phyloP scores from a whole-genome alignment of 2,797 vertebrate genomes.

The Myotis planiceps region DNA sequence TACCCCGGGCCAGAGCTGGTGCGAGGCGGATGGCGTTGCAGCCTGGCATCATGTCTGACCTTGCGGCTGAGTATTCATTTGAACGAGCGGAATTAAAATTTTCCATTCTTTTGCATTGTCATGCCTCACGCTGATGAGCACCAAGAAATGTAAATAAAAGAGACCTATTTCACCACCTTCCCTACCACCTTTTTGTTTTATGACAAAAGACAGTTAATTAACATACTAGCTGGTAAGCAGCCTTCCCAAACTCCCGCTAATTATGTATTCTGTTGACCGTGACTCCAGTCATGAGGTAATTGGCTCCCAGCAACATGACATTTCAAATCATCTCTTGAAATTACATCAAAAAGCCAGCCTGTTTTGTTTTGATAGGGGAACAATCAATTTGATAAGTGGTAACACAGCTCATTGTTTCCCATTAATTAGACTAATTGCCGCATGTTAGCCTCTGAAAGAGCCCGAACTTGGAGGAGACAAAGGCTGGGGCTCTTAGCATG shows the following conservation, averaged over 20 bases:
- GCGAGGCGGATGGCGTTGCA: neutral
- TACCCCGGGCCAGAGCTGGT: neutral
- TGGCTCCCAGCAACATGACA: slow-evolving; percentile 95
- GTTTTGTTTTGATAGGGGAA: slow-evolving; percentile 94
- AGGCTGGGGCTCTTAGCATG: slow-evolving; percentile 89
- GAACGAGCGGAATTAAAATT: slow-evolving; percentile 86
- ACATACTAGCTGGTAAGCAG: slow-evolving; percentile 91
- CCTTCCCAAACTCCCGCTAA: slow-evolving; percentile 92
- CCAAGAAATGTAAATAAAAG: slow-evolving; percentile 91
- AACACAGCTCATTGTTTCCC: slow-evolving; percentile 94
- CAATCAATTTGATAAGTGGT: slow-evolving; percentile 97
- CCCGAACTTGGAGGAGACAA: slow-evolving; percentile 91
- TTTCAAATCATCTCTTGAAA: slow-evolving; percentile 96
- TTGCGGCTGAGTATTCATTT: slow-evolving; percentile 78
- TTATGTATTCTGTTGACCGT: slow-evolving; percentile 93
- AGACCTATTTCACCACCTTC: slow-evolving; percentile 87
- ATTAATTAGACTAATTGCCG: slow-evolving; percentile 96
- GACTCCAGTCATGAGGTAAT: slow-evolving; percentile 94
- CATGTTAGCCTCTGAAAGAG: slow-evolving; percentile 92
- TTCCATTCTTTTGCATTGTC: slow-evolving; percentile 88
- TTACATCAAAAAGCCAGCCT: slow-evolving; percentile 94
- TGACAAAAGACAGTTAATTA: slow-evolving; percentile 93
- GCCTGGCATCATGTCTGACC: slow-evolving; percentile 71
- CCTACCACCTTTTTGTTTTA: slow-evolving; percentile 89
- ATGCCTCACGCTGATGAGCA: slow-evolving; percentile 87